phyloP scores from a whole-genome alignment of 37 sponge, comb jelly and placozoan species.

The Halisarca cf. caerulea region DNA sequence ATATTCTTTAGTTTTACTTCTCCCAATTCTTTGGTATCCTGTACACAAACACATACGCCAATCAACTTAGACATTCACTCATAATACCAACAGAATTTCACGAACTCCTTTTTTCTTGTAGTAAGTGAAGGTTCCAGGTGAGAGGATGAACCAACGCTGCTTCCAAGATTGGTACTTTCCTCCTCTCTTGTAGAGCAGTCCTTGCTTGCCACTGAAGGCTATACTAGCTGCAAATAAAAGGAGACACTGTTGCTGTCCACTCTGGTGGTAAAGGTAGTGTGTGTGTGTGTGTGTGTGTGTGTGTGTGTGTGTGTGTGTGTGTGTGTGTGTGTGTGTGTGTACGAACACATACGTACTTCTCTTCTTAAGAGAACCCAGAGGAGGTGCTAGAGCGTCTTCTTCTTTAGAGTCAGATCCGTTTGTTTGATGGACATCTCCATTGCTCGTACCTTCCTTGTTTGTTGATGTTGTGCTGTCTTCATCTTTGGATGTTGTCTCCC shows the following conservation, averaged over 20 bases:
- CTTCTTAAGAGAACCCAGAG: too few species aligned
- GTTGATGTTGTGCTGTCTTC: too few species aligned
- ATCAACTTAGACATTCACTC: not conserved
- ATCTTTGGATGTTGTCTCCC: too few species aligned
- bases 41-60: not conserved
- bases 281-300: too few species aligned
- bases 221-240: constrained; percentile 1
- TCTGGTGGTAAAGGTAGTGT: too few species aligned
- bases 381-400: too few species aligned
- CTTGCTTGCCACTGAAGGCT: constrained; percentile 71
- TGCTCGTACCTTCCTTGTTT: too few species aligned
- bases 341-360: too few species aligned
- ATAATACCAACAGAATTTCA: not conserved
- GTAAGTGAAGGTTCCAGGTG: constrained; percentile 81
- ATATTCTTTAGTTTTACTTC: constrained; percentile 82
- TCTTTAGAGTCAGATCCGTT: too few species aligned
- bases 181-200: constrained; percentile 83
- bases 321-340: too few species aligned
- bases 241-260: not conserved
- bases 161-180: constrained; percentile 78
- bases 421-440: too few species aligned
- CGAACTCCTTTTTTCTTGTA: constrained; percentile 57
- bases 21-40: constrained; percentile 54
- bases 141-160: constrained; percentile 74
- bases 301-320: too few species aligned